phyloP scores from a whole-genome alignment of 2,797 vertebrate species.

The Cirrhinus mrigala region DNA sequence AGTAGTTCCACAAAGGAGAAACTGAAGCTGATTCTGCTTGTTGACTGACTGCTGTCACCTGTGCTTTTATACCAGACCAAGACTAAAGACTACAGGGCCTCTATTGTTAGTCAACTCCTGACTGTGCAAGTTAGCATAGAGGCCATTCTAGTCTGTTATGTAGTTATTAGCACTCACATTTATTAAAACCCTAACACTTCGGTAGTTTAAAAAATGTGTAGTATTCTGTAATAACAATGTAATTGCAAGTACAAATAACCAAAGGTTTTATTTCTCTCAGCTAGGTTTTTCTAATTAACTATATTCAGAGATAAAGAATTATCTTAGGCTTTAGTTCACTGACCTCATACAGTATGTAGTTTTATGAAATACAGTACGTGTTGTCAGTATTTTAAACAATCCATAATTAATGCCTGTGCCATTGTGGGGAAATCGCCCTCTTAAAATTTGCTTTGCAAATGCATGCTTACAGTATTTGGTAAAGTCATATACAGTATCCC shows the following conservation, averaged over 20 bases:
- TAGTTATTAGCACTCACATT: not conserved
- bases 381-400: not conserved
- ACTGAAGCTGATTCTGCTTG: slow-evolving; percentile 44
- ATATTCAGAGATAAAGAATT: not conserved
- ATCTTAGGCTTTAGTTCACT: not conserved
- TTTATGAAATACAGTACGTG: not conserved
- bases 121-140: slow-evolving; percentile 62
- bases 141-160: slow-evolving; percentile 30
- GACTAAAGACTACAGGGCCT: slow-evolving; percentile 20
- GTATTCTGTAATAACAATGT: not conserved
- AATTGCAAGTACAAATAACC: not conserved
- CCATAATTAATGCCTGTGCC: not conserved
- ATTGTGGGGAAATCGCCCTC: not conserved
- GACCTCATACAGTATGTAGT: not conserved
- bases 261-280: not conserved
- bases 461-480: not conserved
- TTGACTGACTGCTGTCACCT: slow-evolving; percentile 34
- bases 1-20: slow-evolving; percentile 13
- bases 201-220: not conserved
- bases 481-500: not conserved
- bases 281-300: no score
- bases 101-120: slow-evolving; percentile 44
- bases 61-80: slow-evolving; percentile 12
- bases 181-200: not conserved
- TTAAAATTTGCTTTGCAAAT: not conserved